phyloP scores from a whole-genome alignment of 2,797 vertebrate genomes.

The Sebastes cheni region DNA sequence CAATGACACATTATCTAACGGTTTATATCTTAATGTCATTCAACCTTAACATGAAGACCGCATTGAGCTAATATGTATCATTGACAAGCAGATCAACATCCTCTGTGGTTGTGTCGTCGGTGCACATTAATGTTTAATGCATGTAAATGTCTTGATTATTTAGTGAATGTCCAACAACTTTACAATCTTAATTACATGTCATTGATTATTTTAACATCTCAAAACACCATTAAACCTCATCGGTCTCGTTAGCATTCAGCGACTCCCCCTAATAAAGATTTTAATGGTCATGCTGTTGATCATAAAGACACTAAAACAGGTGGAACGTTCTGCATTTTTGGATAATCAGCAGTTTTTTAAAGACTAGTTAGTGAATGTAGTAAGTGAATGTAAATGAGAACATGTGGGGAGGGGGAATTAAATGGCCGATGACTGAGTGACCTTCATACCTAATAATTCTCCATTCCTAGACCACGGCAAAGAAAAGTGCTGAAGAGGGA shows the following conservation, averaged over 20 bases:
- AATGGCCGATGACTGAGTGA: not conserved
- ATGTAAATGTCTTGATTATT: not conserved
- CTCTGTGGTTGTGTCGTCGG: not conserved
- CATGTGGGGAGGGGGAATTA: not conserved
- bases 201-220: not conserved
- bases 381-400: not conserved
- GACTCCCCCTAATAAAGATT: not conserved
- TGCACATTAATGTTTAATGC: not conserved
- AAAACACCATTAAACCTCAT: not conserved
- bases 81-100: not conserved
- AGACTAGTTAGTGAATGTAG: not conserved
- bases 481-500: not conserved
- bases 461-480: not conserved
- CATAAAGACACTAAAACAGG: slow-evolving; percentile 13
- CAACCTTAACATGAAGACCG: rapidly evolving
- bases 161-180: not conserved
- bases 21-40: not conserved
- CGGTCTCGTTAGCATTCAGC: not conserved
- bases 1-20: not conserved
- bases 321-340: not conserved
- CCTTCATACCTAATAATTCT: not conserved
- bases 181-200: not conserved
- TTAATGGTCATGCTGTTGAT: not conserved
- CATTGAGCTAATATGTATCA: not conserved
- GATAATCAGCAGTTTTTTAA: slow-evolving; percentile 16